A percentile compares a stretch with the other conserved stretches of the same genome.
These are phyloP conservation scores for Pseudochirops cupreus DNA, from an alignment of 2,797 vertebrate species.

Conservation along the genomic window DNA sequence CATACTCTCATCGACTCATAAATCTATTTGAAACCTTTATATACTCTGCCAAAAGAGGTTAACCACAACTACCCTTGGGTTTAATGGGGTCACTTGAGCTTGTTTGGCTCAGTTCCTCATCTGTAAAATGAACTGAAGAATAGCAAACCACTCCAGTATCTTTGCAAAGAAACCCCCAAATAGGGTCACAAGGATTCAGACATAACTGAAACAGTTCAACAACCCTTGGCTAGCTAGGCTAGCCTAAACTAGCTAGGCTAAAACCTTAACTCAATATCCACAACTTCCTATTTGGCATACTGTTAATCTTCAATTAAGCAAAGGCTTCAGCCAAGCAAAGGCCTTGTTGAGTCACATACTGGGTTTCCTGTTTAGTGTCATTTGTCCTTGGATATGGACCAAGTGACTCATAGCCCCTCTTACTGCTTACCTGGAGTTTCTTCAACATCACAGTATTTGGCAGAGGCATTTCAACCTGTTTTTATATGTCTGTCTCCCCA, in stretches of 20 bases:
- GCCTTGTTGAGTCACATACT: background rate
- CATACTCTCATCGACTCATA: background rate
- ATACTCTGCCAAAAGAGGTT: background rate
- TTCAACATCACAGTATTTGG: background rate
- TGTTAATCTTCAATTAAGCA: background rate
- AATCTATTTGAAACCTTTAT: background rate
- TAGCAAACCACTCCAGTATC: background rate
- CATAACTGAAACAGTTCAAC: background rate
- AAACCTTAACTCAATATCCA: background rate
- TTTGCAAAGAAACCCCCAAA: background rate
- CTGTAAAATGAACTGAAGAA: background rate
- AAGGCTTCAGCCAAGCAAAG: background rate
- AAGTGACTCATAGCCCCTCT: background rate
- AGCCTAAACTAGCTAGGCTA: too few species aligned
- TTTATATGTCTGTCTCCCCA: background rate
- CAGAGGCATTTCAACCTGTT: background rate
- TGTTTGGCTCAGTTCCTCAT: background rate
- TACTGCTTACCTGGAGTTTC: background rate
- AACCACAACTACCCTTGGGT: background rate
- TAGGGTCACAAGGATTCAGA: background rate
- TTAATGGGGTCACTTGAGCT: background rate
- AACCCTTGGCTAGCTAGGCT: background rate
- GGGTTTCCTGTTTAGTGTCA: background rate
- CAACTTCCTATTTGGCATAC: slow-evolving; percentile 54
- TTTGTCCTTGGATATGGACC: background rate